Evolutionary conservation across 2,113 vertebrate genomes (phyloP).

Genomic region (Odontesthes bonariensis): DNA sequence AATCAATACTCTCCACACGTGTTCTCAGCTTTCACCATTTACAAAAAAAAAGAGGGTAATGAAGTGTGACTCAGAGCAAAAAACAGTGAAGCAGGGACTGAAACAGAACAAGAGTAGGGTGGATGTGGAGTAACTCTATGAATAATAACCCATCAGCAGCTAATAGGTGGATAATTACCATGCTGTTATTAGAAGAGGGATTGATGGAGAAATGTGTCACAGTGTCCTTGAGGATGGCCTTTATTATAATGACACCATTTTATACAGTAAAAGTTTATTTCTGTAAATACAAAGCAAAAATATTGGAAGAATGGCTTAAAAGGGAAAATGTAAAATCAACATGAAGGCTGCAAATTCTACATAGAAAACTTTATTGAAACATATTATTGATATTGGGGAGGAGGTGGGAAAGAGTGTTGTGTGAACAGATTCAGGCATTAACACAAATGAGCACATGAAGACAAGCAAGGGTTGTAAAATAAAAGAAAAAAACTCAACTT

Average conservation of each 20-base stretch:
- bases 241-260: conserved; percentile 53
- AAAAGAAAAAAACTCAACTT: neutral
- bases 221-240: conserved; percentile 71
- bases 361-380: neutral
- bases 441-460: neutral
- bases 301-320: neutral
- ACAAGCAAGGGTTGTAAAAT: neutral
- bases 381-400: neutral
- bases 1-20: conserved; percentile 59
- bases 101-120: conserved; percentile 42
- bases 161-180: conserved; percentile 70
- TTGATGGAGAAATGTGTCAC: conserved; percentile 68
- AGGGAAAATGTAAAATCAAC: neutral
- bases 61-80: conserved; percentile 54
- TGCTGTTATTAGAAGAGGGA: conserved; percentile 65
- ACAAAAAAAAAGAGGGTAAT: conserved; percentile 36
- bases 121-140: conserved; percentile 54
- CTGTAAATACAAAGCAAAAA: conserved; percentile 6
- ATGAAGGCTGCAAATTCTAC: neutral
- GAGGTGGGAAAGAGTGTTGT: neutral
- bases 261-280: conserved; percentile 30
- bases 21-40: conserved; percentile 53
- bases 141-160: conserved; percentile 67
- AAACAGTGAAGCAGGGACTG: neutral
- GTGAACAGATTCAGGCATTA: conserved; percentile 9